Evolutionary conservation across 2,113 vertebrate genomes (phyloP), one percentile per base, ranked within the genome.

Genomic region (Pandion haliaetus): DNA sequence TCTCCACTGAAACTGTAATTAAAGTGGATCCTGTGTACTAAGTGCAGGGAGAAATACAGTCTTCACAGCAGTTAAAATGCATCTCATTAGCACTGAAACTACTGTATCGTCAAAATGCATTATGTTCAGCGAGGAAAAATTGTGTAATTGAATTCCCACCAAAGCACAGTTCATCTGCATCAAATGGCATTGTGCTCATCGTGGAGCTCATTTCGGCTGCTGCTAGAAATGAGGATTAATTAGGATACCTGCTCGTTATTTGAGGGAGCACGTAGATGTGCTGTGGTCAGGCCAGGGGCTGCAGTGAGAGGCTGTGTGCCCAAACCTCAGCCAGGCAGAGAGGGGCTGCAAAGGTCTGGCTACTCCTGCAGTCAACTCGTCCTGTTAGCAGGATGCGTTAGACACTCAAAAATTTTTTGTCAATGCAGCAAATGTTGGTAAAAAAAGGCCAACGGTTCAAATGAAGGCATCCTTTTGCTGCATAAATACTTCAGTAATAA

Each of bases 81-180:
- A 97, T 96, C 96, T 97, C 97, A 97, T 97, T 97, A 97, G 70
- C 92, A 70, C 87, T 18, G 23, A 66, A 95, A 85, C 92, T 25
- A 67, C 96, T 88, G 93, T 90, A 92, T 96, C 72, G 29, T 96
- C 97, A 92, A 93, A 95, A 92, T 93, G 94, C 93, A 94, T 95
- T 93, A 81, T 83, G 76, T 87, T 94, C 84, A n/a, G 67, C 5
- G 13, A 96, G 90, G 95, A 96, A 74, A 94, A 95, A 89, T 62
- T 40, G 40, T 77, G 92, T 94, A 94, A 97, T 96, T 97, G 97
- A 98, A 96, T 97, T 96, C 90, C 90, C 93, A 97, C 85, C 96
- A 95, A 96, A 97, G 96, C 95, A 76, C 88, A 79, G 86, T 93
- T 97, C 96, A 94, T 90, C 97, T 90, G 94, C 95, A 96, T 92